Evolutionary conservation across 2,797 vertebrate species (phyloP), one percentile per base, ranked within the genome.

Genomic region (Argentina silus): DNA sequence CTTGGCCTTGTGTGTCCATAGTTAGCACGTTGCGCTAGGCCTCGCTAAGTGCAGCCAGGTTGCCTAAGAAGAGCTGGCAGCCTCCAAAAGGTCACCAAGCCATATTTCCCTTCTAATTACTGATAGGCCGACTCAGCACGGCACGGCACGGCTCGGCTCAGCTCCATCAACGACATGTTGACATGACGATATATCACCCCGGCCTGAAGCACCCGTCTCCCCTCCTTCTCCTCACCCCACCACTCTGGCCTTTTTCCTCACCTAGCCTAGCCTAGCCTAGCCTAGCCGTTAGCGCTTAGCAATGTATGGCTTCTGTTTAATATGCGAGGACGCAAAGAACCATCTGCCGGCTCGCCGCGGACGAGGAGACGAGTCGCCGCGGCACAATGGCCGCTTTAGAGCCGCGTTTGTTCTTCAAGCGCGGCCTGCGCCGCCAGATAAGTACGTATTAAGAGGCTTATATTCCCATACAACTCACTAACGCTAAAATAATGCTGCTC

Each of bases 371-470:
- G 88, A 87, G 87, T 75, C 70, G 86, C 82, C 83, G 80, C 85
- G 83, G 88, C 83, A 91, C 88, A 90, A 89, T 91, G n/a, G 86
- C 87, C 81, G 86, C 84, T 88, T 87, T 87, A 77, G 86, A 69
- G 36, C 51, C 50, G 70, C 80, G 76, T 84, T 78, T 82, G 78
- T 87, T 88, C 85, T 86, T 90, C 81, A 88, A 88, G 85, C 83
- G 0, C 80, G 4, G 89, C 87, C 90, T 89, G 89, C 85, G 79
- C 78, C 83, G 85, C 85, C 89, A 90, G 90, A 92, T 90, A 92
- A 92, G 89, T 91, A 81, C 89, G 86, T 81, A 90, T 90, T 90
- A 92, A 92, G 91, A 90, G 89, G 90, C 90, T 92, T 92, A 90
- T 87, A 92, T 91, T 91, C n/a, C 90, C 87, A 89, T 93, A 91